Evolutionary conservation across 2,888 invertebrate species (phyloP).

Genomic region (Leptinotarsa rubiginosa): DNA sequence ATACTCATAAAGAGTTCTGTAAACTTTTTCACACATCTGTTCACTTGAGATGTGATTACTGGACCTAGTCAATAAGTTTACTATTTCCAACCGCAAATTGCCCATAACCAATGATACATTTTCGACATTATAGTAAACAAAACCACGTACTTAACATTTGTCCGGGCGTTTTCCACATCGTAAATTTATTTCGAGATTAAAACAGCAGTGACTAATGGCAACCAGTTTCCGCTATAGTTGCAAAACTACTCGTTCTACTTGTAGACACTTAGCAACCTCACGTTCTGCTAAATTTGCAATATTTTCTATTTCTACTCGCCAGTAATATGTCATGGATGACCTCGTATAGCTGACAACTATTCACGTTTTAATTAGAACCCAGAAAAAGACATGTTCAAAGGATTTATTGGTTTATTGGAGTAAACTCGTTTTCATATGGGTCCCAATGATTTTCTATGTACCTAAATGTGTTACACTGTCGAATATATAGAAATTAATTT

Average conservation of each 20-base stretch:
- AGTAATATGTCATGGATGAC: conserved; percentile 43
- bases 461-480: too few relatives aligned
- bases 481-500: too few relatives aligned
- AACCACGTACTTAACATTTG: conserved; percentile 26
- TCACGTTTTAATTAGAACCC: conserved; percentile 32
- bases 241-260: conserved; percentile 44
- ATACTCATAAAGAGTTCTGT: not conserved
- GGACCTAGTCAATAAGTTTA: conserved; percentile 13
- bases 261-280: conserved; percentile 43
- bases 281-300: conserved; percentile 47
- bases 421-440: too few relatives aligned
- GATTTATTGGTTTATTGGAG: not conserved
- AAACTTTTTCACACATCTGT: too few relatives aligned
- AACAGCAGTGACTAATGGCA: conserved; percentile 35
- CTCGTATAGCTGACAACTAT: conserved; percentile 36
- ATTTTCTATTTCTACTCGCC: conserved; percentile 42
- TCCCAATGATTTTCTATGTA: too few relatives aligned
- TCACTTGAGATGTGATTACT: not conserved
- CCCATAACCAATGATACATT: conserved; percentile 27
- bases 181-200: conserved; percentile 34
- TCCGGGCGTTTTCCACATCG: conserved; percentile 29
- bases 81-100: conserved; percentile 20
- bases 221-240: conserved; percentile 35
- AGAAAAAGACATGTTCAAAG: conserved; percentile 21
- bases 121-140: conserved; percentile 37